Conservation (phyloP, 2,888 invertebrate genomes). For the Drosophila ezoana region DNA sequence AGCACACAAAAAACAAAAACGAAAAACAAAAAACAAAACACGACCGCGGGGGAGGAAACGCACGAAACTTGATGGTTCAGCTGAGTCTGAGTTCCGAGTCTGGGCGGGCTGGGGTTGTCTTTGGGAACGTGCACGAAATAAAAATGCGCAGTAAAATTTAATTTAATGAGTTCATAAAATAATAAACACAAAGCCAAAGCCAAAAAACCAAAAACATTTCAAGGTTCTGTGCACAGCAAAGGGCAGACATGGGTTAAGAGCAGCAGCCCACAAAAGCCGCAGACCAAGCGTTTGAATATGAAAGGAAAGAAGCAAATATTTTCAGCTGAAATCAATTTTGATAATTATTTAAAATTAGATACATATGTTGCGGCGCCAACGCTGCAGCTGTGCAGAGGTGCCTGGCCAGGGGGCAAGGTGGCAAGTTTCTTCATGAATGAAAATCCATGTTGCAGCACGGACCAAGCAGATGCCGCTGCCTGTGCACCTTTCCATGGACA, state of each 20-base stretch:
- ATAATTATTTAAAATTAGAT: constrained; percentile 75
- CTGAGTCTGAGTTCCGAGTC: constrained; percentile 17
- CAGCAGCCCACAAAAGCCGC: constrained; percentile 8
- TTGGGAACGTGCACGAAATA: constrained; percentile 58
- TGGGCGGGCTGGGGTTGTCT: constrained; percentile 39
- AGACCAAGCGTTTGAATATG: constrained; percentile 8
- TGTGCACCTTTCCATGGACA: constrained; percentile 43
- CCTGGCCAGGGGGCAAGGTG: constrained; percentile 13
- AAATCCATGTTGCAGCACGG: constrained; percentile 37
- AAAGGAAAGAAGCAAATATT: constrained; percentile 17
- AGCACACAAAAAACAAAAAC: constrained; percentile 54
- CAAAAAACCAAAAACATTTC: constrained; percentile 60
- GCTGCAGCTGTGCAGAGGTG: constrained; percentile 47
- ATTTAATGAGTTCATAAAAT: constrained; percentile 78
- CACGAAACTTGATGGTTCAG: constrained; percentile 39
- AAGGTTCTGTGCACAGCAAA: constrained; percentile 71
- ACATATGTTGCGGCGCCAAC: constrained; percentile 63
- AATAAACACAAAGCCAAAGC: constrained; percentile 44
- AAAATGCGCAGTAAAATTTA: constrained; percentile 67
- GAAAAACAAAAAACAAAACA: constrained; percentile 30
- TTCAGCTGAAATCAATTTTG: constrained; percentile 67
- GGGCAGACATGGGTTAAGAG: constrained; percentile 42
- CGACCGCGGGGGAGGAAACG: constrained; percentile 47
- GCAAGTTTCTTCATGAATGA: constrained; percentile 51
- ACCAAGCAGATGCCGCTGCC: constrained; percentile 33